Conservation (phyloP, 2,888 invertebrate genomes). For the Acrobasis suavella region DNA sequence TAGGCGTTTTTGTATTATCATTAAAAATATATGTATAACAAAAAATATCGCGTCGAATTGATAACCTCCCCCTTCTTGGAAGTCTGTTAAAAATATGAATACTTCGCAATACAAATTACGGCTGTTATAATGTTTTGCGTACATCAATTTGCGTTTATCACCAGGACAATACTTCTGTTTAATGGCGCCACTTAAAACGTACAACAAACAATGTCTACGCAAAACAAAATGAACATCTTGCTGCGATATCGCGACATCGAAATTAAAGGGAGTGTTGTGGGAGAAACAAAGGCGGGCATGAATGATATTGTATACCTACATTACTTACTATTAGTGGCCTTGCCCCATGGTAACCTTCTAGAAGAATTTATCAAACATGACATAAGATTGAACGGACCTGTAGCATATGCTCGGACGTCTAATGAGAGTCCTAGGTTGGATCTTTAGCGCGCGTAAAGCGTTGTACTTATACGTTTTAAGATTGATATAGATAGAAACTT, state of each 20-base stretch:
- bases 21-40: too few species aligned
- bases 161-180: constrained; percentile 46
- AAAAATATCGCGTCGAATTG: too few species aligned
- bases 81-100: neutral
- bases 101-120: constrained; percentile 2
- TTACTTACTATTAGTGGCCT: neutral
- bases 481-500: too few species aligned
- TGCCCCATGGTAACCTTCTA: neutral
- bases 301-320: neutral
- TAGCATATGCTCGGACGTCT: too few species aligned
- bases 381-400: too few species aligned
- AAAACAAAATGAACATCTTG: constrained; percentile 53
- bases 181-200: constrained; percentile 46
- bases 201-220: constrained; percentile 42
- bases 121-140: constrained; percentile 35
- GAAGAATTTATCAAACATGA: neutral
- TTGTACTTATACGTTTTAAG: too few species aligned
- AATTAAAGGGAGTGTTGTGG: constrained; percentile 45
- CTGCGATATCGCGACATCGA: constrained; percentile 50
- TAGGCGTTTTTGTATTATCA: too few species aligned
- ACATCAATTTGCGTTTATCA: constrained; percentile 34
- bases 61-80: too few species aligned
- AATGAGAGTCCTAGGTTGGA: too few species aligned
- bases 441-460: too few species aligned
- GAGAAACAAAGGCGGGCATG: constrained; percentile 2